Percentiles rank a stretch among this genome's conserved stretches.
Evolutionary conservation across 2,797 vertebrate genomes (phyloP).

Genomic region (Molossus alvarezi): DNA sequence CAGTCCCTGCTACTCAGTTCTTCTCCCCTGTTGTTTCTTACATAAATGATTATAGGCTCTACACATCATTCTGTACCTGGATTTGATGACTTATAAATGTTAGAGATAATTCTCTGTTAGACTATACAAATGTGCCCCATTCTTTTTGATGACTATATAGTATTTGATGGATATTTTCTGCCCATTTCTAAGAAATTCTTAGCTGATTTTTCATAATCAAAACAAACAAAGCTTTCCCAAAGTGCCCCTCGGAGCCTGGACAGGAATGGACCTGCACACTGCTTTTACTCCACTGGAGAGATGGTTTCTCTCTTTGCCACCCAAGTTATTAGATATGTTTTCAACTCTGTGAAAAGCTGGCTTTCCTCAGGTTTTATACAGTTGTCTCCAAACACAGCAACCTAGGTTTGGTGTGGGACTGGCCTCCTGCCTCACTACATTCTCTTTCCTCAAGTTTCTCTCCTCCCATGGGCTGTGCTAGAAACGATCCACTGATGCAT

Average conservation of each 20-base stretch:
- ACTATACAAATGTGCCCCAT: background rate
- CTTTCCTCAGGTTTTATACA: slow-evolving; percentile 68
- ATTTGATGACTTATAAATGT: background rate
- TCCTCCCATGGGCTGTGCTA: slow-evolving; percentile 57
- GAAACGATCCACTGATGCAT: slow-evolving; percentile 79
- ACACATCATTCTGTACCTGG: background rate
- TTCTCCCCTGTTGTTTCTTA: background rate
- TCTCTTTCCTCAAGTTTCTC: slow-evolving; percentile 76
- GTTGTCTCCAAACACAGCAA: slow-evolving; percentile 70
- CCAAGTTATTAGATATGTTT: slow-evolving; percentile 33
- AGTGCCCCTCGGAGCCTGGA: background rate
- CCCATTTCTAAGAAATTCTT: background rate
- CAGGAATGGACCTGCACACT: background rate
- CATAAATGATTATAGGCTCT: background rate
- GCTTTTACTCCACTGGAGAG: background rate
- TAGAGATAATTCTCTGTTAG: background rate
- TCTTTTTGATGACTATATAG: background rate
- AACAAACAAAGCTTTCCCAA: slow-evolving; percentile 2
- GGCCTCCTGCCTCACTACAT: slow-evolving; percentile 65
- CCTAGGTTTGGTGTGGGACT: slow-evolving; percentile 71
- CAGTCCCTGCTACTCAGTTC: background rate
- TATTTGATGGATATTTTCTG: background rate
- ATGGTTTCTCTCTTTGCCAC: slow-evolving; percentile 44
- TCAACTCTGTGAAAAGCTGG: slow-evolving; percentile 65
- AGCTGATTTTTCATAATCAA: background rate